Evolutionary conservation across 2,888 invertebrate genomes (phyloP).

Genomic region (Leucophora obtusa): DNA sequence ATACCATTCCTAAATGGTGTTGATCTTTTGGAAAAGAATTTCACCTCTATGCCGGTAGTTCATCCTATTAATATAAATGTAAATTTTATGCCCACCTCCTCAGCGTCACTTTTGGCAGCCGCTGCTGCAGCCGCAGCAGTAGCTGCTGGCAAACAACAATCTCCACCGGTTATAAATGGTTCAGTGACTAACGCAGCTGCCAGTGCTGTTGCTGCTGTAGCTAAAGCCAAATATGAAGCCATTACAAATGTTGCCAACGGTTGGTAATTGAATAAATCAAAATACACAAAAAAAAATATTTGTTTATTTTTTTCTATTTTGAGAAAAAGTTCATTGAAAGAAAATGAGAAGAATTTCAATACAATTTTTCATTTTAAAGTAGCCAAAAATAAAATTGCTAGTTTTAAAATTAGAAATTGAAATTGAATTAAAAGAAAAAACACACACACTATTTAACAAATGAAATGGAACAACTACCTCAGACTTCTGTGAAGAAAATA

Average conservation of each 20-base stretch:
- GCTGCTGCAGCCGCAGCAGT: constrained; percentile 72
- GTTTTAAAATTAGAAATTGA: constrained; percentile 21
- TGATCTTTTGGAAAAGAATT: constrained; percentile 80
- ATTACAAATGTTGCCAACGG: constrained; percentile 72
- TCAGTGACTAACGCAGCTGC: constrained; percentile 62
- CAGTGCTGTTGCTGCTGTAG: constrained; percentile 68
- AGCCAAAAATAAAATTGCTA: not conserved
- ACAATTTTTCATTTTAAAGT: not conserved
- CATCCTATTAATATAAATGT: constrained; percentile 95
- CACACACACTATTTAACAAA: constrained; percentile 12
- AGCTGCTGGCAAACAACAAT: constrained; percentile 69
- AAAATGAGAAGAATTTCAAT: constrained; percentile 26
- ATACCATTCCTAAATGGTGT: constrained; percentile 84
- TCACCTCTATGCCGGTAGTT: constrained; percentile 81
- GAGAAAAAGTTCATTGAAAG: constrained; percentile 21
- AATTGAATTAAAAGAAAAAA: constrained; percentile 23
- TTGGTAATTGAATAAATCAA: constrained; percentile 70
- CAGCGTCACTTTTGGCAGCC: constrained; percentile 71
- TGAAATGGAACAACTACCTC: constrained; percentile 72
- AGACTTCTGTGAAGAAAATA: constrained; percentile 73
- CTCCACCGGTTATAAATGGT: constrained; percentile 62
- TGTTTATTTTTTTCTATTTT: not conserved
- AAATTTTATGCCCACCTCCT: constrained; percentile 81
- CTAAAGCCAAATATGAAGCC: constrained; percentile 76
- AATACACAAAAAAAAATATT: not conserved